Base-by-base conservation (phyloP, 2,113 vertebrate species). In the Jacana jacana region DNA sequence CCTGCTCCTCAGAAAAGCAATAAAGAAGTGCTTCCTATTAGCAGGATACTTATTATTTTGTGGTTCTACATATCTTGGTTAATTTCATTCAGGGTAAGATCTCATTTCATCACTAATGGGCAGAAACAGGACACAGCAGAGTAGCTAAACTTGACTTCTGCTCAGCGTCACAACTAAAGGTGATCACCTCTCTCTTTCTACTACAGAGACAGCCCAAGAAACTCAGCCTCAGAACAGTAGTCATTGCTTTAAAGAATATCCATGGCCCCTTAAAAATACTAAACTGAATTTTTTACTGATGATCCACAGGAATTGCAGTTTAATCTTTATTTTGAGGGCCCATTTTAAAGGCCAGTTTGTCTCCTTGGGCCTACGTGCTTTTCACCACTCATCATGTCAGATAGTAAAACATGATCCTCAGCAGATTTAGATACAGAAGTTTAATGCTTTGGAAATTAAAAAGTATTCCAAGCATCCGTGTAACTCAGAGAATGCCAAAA, bases 401-500 rank as follows among this genome's bases (percentile, higher is more conserved):
- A 69, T 40, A 93, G 69, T 40, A 72, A 75, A 88, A 93, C 28
- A 68, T 33, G 52, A 96, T 88, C 86, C 49, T 68, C 39, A 66
- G 35, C 42, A 89, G 58, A 89, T 69, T 68, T 82, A 91, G 60
- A 90, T 64, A 78, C 9, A 91, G 84, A 91, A 88, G 15, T 70
- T 90, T 27, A 49, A 81, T 52, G 88, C 79, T 94, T 63, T 96
- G 85, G 58, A 93, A 95, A 88, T 71, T 22, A 64, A 88, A 27
- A 94, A 75, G 46, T 49, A 96, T 96, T 91, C 55, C 86, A 94
- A 88, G 44, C 57, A 95, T 61, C 27, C 69, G n/a, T 8, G 30
- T 78, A 91, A 93, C 69, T 73, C 72, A 55, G 61, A 86, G 64
- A 93, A 96, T 92, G 86, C 24, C 42, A 44, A 86, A 91, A 78